Conservation (phyloP, 1,140 invertebrate species). For the Megalopta genalis region DNA sequence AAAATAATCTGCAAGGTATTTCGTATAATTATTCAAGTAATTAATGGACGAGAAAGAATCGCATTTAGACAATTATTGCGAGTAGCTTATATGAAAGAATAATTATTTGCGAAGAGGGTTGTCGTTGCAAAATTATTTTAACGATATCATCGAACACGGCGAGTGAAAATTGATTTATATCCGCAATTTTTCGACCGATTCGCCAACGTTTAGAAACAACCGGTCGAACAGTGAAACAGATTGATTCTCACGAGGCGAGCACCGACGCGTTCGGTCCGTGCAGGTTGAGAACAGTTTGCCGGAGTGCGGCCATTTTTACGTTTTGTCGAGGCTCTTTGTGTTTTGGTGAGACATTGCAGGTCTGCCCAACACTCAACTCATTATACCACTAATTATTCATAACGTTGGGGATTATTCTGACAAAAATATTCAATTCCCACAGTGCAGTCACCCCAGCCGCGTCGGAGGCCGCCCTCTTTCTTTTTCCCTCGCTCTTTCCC, state of each 20-base stretch:
- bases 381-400: constrained; percentile 81
- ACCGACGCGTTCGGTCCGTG: background rate
- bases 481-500: constrained; percentile 52
- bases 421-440: constrained; percentile 74
- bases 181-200: no score
- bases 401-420: constrained; percentile 74
- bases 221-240: background rate
- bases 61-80: no score
- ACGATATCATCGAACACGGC: no score
- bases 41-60: no score
- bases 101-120: no score
- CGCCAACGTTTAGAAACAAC: no score
- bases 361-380: constrained; percentile 79
- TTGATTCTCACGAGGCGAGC: background rate
- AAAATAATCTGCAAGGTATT: no score
- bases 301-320: constrained; percentile 69
- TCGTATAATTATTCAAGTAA: no score
- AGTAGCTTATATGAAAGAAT: no score
- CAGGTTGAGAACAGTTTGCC: constrained; percentile 75
- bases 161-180: no score
- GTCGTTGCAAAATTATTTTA: no score
- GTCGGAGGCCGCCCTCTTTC: constrained; percentile 38
- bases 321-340: constrained; percentile 75
- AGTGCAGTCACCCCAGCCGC: constrained; percentile 36
- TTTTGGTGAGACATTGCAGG: constrained; percentile 76